phyloP scores from a whole-genome alignment of 1,140 invertebrate species.

The Brachionus asplanchnoidis region DNA sequence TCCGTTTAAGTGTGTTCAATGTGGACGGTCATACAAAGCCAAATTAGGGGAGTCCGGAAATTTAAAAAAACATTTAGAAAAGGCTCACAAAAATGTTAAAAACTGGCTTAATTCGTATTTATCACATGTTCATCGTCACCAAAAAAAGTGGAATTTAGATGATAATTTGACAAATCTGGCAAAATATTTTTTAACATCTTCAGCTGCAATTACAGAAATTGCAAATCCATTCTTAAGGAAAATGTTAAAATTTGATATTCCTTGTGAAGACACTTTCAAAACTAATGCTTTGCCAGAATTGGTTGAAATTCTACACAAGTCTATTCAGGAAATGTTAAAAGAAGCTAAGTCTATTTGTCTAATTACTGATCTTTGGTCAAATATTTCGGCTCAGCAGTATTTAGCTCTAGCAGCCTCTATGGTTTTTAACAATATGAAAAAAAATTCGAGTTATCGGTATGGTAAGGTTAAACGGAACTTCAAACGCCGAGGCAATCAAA shows the following conservation, averaged over 20 bases:
- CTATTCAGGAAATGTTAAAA: not conserved
- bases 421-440: no score
- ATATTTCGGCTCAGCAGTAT: no score
- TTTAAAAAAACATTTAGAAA: not conserved
- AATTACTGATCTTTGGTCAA: no score
- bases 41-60: not conserved
- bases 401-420: no score
- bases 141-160: not conserved
- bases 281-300: not conserved
- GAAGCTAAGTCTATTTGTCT: not conserved
- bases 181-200: conserved; percentile 3
- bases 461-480: not conserved
- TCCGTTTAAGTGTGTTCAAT: no score
- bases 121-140: not conserved
- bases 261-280: not conserved
- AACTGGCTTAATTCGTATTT: not conserved
- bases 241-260: not conserved
- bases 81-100: not conserved
- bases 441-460: no score
- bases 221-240: not conserved
- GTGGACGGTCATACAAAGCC: no score
- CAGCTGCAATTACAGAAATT: not conserved
- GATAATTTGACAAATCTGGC: not conserved
- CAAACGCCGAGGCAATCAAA: not conserved
- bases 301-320: not conserved